These are phyloP conservation scores for Erpetoichthys calabaricus DNA, from an alignment of 2,797 vertebrate species.

Conservation along the genomic window DNA sequence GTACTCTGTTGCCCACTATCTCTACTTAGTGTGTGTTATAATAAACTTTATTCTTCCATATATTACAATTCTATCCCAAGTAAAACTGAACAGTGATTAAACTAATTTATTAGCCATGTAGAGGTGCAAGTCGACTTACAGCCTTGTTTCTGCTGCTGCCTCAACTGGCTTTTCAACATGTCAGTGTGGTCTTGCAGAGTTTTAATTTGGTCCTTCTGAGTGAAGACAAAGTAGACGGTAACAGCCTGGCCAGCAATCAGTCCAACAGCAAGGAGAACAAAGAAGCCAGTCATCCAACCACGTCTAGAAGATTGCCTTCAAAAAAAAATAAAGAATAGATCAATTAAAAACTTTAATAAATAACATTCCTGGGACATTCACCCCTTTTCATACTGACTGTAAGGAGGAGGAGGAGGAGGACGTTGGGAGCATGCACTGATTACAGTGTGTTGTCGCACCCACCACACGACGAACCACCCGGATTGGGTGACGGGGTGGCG, in stretches of 20 bases:
- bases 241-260: constrained; percentile 76
- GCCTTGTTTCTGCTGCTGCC: constrained; percentile 29
- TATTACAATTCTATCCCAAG: too few relatives aligned
- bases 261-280: constrained; percentile 69
- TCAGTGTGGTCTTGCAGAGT: constrained; percentile 48
- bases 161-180: constrained; percentile 44
- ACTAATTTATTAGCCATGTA: too few relatives aligned
- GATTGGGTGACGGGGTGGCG: too few relatives aligned
- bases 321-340: neutral
- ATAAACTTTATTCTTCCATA: too few relatives aligned
- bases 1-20: too few relatives aligned
- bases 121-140: constrained; percentile 49
- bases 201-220: constrained; percentile 61
- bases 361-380: too few relatives aligned
- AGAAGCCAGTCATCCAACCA: constrained; percentile 45
- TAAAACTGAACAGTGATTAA: too few relatives aligned
- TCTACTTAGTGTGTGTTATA: too few relatives aligned
- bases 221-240: constrained; percentile 62
- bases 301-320: constrained; percentile 32
- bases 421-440: too few relatives aligned
- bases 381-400: neutral
- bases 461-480: too few relatives aligned
- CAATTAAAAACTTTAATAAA: neutral
- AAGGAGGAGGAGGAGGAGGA: constrained; percentile 26
- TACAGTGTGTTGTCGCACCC: too few relatives aligned